Evolutionary conservation across 2,113 vertebrate genomes (phyloP).

Genomic region (Pleuronectes platessa): DNA sequence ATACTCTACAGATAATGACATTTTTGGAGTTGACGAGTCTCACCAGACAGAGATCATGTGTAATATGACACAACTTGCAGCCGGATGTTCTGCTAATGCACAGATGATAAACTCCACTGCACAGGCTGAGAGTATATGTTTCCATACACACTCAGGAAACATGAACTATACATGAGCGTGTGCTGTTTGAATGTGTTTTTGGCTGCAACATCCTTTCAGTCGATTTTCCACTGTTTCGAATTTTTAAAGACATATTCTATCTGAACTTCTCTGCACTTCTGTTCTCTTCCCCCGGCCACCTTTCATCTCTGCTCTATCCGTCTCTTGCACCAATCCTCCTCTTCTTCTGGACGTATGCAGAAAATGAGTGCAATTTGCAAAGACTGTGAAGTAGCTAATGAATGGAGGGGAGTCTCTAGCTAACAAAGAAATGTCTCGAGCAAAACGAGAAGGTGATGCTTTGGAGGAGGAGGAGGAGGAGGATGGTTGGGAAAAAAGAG

Average conservation of each 20-base stretch:
- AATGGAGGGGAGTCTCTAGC: constrained; percentile 4
- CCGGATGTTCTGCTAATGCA: constrained; percentile 48
- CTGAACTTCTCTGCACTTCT: not conserved
- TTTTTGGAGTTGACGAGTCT: constrained; percentile 27
- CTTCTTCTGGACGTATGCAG: constrained; percentile 16
- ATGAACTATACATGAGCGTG: not conserved
- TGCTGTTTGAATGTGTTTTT: not conserved
- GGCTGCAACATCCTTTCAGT: constrained; percentile 9
- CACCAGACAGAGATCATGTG: not conserved
- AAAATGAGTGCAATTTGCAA: constrained; percentile 38
- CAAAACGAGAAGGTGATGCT: not conserved
- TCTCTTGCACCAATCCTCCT: constrained; percentile 1
- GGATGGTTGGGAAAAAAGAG: not conserved
- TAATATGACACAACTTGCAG: constrained; percentile 25
- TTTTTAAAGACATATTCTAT: not conserved
- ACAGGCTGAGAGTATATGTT: not conserved
- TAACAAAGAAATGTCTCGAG: not conserved
- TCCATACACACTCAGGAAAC: not conserved
- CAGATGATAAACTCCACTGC: constrained; percentile 17
- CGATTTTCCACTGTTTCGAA: not conserved
- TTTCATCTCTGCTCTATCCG: constrained; percentile 24
- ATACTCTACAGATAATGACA: not conserved
- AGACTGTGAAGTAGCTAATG: constrained; percentile 41
- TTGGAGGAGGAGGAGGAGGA: not conserved
- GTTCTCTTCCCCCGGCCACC: not conserved